Percentiles rank a stretch among this genome's conserved stretches.
Evolutionary conservation across 2,888 invertebrate species (phyloP).

Genomic region (Drosophila birchii): DNA sequence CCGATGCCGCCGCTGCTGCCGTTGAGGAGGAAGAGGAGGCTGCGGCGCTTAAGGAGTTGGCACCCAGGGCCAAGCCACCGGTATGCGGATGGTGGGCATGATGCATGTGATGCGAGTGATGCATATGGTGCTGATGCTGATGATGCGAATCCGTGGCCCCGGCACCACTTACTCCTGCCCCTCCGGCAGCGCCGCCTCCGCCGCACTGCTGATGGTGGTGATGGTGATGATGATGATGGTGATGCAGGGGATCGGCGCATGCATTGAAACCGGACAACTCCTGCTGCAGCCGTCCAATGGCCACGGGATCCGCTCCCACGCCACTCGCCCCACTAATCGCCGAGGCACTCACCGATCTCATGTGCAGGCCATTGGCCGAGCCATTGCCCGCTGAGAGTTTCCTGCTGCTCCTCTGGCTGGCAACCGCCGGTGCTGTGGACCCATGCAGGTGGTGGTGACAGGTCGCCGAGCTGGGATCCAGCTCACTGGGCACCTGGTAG

Average conservation of each 20-base stretch:
- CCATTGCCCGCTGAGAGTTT: conserved; percentile 65
- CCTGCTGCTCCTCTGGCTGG: conserved; percentile 80
- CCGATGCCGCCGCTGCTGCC: conserved; percentile 18
- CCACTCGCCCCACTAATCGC: conserved; percentile 76
- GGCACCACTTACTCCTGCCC: conserved; percentile 16
- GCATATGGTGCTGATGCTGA: conserved; percentile 70
- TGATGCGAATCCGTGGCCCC: conserved; percentile 45
- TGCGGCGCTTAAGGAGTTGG: conserved; percentile 10
- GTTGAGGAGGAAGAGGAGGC: conserved; percentile 26
- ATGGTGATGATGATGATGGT: conserved; percentile 83
- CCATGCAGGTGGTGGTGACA: conserved; percentile 67
- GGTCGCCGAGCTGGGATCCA: conserved; percentile 68
- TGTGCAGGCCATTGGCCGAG: conserved; percentile 61
- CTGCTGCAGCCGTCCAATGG: conserved; percentile 66
- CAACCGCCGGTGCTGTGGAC: conserved; percentile 43
- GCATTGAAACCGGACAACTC: conserved; percentile 81
- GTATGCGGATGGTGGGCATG: conserved; percentile 58
- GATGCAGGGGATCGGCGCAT: conserved; percentile 82
- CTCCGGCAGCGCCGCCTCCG: conserved; percentile 4
- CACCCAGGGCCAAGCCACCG: conserved; percentile 9
- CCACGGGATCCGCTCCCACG: conserved; percentile 60
- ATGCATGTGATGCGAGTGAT: conserved; percentile 73
- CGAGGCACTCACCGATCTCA: conserved; percentile 83
- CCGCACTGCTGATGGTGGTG: conserved; percentile 70
- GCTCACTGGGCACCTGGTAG: conserved; percentile 82